phyloP scores from a whole-genome alignment of 2,888 invertebrate genomes.

The Pseudococcus jackbeardsleyi region DNA sequence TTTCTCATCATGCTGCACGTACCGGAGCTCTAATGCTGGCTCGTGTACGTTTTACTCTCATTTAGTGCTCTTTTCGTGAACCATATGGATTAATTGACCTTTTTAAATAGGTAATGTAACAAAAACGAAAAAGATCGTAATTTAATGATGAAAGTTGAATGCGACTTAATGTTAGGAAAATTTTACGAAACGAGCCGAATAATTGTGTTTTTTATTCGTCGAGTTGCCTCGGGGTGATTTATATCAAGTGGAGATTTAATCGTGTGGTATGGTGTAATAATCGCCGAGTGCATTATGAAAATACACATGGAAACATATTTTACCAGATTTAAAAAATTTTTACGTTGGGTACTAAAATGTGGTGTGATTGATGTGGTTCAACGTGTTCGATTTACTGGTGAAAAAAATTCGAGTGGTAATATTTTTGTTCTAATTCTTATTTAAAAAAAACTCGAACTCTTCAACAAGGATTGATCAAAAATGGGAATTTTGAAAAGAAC shows the following conservation, averaged over 20 bases:
- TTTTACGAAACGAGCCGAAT: conserved; percentile 10
- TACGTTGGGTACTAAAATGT: no score
- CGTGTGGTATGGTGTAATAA: neutral
- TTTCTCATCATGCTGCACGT: neutral
- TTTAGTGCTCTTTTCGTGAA: neutral
- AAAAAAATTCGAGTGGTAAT: no score
- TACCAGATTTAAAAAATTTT: no score
- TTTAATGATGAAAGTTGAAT: neutral
- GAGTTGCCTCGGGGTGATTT: neutral
- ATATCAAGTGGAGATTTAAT: neutral
- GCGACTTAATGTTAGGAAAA: neutral
- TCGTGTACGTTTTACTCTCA: neutral
- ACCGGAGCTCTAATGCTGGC: neutral
- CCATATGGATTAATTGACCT: conserved; percentile 10
- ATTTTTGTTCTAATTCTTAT: no score
- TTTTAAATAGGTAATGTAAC: conserved; percentile 10
- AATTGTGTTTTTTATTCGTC: neutral
- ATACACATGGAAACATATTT: no score
- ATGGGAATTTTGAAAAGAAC: no score
- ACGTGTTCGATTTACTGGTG: no score
- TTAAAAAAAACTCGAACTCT: no score
- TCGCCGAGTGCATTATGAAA: no score
- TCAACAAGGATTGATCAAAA: no score
- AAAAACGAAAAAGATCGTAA: conserved; percentile 1
- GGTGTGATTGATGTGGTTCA: no score